A percentile compares a stretch with the other conserved stretches of the same genome.
phyloP scores from a whole-genome alignment of 2,797 vertebrate genomes.

The Sphaeramia orbicularis region DNA sequence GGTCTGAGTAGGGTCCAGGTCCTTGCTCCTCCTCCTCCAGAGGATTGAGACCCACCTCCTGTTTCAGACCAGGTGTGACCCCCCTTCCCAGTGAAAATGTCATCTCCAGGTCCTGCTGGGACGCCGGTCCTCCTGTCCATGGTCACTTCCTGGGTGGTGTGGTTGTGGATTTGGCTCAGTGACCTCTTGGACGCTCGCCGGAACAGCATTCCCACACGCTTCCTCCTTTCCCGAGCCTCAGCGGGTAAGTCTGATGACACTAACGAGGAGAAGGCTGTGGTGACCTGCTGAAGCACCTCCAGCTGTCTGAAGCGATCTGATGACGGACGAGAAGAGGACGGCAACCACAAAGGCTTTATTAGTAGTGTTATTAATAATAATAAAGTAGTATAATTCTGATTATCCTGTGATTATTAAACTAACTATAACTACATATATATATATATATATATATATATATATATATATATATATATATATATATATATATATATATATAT shows the following conservation, averaged over 20 bases:
- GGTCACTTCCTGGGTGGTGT: neutral
- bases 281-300: constrained; percentile 86
- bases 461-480: too few species aligned
- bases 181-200: constrained; percentile 80
- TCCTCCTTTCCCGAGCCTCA: constrained; percentile 61
- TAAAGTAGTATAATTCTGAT: too few species aligned
- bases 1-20: constrained; percentile 19
- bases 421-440: too few species aligned
- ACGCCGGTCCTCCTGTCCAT: neutral
- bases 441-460: too few species aligned
- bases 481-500: too few species aligned
- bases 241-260: constrained; percentile 55
- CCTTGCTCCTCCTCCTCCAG: constrained; percentile 71
- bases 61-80: constrained; percentile 15
- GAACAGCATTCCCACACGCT: constrained; percentile 77
- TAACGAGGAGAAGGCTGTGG: constrained; percentile 85
- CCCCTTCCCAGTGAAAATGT: constrained; percentile 33
- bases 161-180: constrained; percentile 30
- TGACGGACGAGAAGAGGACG: neutral
- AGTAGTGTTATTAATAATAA: too few species aligned
- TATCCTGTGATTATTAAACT: too few species aligned
- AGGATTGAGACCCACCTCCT: constrained; percentile 34
- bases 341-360: too few species aligned
- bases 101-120: neutral
- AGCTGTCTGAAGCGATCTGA: constrained; percentile 88